phyloP scores from a whole-genome alignment of 1,140 invertebrate genomes.

The Lysiphlebus fabarum region DNA sequence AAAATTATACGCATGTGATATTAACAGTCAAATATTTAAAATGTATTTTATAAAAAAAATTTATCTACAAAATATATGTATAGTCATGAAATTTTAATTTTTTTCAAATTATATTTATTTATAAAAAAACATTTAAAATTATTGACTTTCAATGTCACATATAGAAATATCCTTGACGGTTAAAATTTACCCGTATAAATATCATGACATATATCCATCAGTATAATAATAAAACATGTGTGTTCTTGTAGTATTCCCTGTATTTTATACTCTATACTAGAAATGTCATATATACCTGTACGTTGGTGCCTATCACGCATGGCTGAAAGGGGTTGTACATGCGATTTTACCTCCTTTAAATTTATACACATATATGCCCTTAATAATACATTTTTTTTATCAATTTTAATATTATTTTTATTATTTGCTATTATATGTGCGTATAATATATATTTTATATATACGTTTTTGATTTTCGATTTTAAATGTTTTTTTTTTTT shows the following conservation, averaged over 20 bases:
- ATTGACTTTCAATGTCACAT: neutral
- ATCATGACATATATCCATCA: conserved; percentile 11
- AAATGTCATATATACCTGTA: conserved; percentile 25
- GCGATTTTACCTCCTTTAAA: conserved; percentile 14
- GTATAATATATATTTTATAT: too few species aligned
- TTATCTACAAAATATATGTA: too few species aligned
- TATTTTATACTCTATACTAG: conserved; percentile 9
- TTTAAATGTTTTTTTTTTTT: too few species aligned
- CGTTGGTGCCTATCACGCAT: conserved; percentile 33
- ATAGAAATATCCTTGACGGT: conserved; percentile 1
- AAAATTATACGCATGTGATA: too few species aligned
- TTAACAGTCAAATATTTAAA: too few species aligned
- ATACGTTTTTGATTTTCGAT: too few species aligned
- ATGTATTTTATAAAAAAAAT: too few species aligned
- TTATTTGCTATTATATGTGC: conserved; percentile 25
- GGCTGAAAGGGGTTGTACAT: conserved; percentile 29
- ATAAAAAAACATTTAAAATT: too few species aligned
- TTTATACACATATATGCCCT: too few species aligned
- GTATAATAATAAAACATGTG: conserved; percentile 5
- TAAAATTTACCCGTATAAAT: conserved; percentile 1
- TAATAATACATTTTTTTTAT: conserved; percentile 14
- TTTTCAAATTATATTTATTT: too few species aligned
- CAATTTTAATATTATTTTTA: conserved; percentile 20
- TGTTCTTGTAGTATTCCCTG: conserved; percentile 5
- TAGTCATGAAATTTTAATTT: too few species aligned